Evolutionary conservation across 2,113 vertebrate species (phyloP).

Genomic region (Riparia riparia): DNA sequence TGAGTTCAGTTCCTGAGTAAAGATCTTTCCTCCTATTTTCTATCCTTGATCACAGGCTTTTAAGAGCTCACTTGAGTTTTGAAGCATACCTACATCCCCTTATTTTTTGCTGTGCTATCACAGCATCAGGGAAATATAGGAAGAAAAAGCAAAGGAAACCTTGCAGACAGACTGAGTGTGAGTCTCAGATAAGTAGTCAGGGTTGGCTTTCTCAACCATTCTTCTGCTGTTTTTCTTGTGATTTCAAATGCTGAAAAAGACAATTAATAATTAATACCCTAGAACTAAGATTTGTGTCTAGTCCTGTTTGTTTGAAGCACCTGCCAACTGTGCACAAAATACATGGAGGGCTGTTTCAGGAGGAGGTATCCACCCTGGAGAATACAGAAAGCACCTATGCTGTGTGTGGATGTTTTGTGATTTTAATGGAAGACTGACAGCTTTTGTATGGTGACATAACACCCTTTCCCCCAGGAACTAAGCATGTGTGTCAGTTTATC

Average conservation of each 20-base stretch:
- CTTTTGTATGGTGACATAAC: background rate
- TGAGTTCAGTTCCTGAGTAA: background rate
- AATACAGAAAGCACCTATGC: background rate
- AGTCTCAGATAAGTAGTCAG: background rate
- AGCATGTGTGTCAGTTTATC: background rate
- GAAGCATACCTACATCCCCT: background rate
- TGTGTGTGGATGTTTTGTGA: background rate
- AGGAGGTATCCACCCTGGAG: background rate
- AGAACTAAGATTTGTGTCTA: background rate
- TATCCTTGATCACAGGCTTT: background rate
- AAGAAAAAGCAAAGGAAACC: background rate
- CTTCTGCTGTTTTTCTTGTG: background rate
- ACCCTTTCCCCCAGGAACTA: background rate
- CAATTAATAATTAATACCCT: conserved; percentile 19
- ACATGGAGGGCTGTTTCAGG: background rate
- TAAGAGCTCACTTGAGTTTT: background rate
- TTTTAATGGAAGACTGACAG: background rate
- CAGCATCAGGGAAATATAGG: background rate
- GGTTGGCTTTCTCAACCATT: background rate
- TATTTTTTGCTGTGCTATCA: background rate
- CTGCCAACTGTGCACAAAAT: background rate
- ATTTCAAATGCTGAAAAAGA: background rate
- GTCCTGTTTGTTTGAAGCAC: background rate
- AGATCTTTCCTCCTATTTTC: background rate
- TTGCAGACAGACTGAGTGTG: background rate